Evolutionary conservation across 2,113 vertebrate genomes (phyloP), one percentile per base, ranked within the genome.

Genomic region (Girardinichthys multiradiatus): DNA sequence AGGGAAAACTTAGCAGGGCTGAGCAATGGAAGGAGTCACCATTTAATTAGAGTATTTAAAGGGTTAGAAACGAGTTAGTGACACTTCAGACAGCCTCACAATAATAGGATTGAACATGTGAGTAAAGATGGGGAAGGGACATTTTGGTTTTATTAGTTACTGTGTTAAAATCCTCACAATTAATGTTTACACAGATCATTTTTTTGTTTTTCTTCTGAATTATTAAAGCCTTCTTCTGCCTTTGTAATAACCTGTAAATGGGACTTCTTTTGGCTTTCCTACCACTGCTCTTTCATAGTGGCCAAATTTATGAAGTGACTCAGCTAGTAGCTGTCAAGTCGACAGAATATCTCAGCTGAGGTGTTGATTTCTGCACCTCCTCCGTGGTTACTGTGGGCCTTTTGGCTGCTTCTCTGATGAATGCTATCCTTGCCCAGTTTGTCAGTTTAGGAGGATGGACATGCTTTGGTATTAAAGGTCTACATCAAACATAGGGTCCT

Each of bases 361-460:
- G 21, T 1, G 2, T 54, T n/a, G 24, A 54, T 54, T 10, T n/a
- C 7, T 54, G 48, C 24, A n/a, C n/a, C 24, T 54, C 8, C 24
- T n/a, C 21, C 48, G n/a, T 54, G 17, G 48, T 54, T 54, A 54
- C 24, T 54, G 7, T n/a, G 24, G 48, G 48, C 48, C 21, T 54
- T 17, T 54, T 54, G 21, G 48, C 24, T n/a, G 7, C 48, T n/a
- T 54, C 9, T 54, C 17, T 54, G 19, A 54, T 24, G 5, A 54
- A 54, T 3, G 7, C 8, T 54, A 19, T 51, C 19, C 37, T 39
- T 39, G 37, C 35, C 35, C 35, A 35, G 35, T 39, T 39, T 39
- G 37, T 39, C 37, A 12, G 37, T 11, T 39, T 12, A 39, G 37
- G 13, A 9, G 17, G 80, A 58, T 67, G 58, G 27, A 63, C 79